phyloP scores from a whole-genome alignment of 2,797 vertebrate genomes.

The Lophotriccus pileatus region DNA sequence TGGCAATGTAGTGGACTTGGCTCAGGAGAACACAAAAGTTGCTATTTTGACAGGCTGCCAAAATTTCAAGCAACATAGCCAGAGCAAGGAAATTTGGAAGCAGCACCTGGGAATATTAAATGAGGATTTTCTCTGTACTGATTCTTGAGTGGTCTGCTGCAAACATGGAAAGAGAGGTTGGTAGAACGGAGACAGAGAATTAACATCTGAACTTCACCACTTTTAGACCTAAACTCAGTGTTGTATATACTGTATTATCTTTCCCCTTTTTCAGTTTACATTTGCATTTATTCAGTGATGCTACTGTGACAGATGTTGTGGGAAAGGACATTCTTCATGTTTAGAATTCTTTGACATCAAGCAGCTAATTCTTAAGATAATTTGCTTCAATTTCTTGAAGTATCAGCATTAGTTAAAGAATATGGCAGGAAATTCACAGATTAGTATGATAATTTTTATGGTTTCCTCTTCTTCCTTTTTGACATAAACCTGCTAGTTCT shows the following conservation, averaged over 20 bases:
- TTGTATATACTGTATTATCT: background rate
- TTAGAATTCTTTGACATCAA: background rate
- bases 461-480: background rate
- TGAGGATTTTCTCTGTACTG: background rate
- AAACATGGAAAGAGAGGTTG: background rate
- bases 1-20: background rate
- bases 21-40: background rate
- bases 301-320: background rate
- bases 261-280: background rate
- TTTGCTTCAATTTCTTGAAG: background rate
- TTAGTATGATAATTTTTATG: background rate
- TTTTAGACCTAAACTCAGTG: background rate
- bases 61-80: background rate
- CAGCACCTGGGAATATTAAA: background rate
- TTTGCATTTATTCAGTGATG: background rate
- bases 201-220: background rate
- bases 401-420: background rate
- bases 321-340: background rate
- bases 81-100: background rate
- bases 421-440: background rate
- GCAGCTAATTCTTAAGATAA: background rate
- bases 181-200: background rate
- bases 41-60: background rate
- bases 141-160: background rate
- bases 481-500: background rate